Percentiles rank a stretch among this genome's conserved stretches.
These are phyloP conservation scores for Enchytraeus crypticus DNA, from an alignment of 2,888 invertebrate genomes.

Conservation along the genomic window DNA sequence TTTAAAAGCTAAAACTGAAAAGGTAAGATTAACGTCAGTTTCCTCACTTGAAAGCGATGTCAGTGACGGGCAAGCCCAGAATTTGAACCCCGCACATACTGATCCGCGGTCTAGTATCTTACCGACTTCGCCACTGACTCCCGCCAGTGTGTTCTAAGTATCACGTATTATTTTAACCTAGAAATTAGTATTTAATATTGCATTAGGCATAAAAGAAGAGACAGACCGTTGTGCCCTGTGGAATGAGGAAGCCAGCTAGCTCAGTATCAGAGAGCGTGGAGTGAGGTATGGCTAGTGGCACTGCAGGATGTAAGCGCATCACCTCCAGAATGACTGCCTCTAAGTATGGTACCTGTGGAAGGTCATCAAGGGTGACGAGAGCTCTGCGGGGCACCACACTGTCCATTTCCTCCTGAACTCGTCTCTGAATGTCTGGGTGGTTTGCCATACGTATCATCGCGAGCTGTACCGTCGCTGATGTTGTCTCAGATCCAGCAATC, in stretches of 20 bases:
- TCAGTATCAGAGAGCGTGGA: conserved; percentile 28
- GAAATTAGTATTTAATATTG: too few species aligned
- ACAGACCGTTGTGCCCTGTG: conserved; percentile 31
- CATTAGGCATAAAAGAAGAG: too few species aligned
- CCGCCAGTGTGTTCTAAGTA: too few species aligned
- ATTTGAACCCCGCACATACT: too few species aligned
- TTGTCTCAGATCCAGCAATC: conserved; percentile 39
- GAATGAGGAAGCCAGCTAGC: conserved; percentile 29
- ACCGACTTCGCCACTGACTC: too few species aligned
- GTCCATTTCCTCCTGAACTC: conserved; percentile 35
- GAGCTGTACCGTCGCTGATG: conserved; percentile 38
- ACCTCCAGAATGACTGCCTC: conserved; percentile 36
- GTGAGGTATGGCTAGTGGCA: conserved; percentile 39
- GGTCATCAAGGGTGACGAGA: conserved; percentile 24
- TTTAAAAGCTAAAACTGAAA: too few species aligned
- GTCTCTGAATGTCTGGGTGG: conserved; percentile 34
- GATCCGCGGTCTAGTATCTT: too few species aligned
- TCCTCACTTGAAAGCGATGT: too few species aligned
- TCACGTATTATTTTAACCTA: too few species aligned
- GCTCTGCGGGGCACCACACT: too few species aligned
- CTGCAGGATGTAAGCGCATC: conserved; percentile 34
- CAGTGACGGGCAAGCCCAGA: too few species aligned
- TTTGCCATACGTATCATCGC: conserved; percentile 35
- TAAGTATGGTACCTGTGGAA: conserved; percentile 30
- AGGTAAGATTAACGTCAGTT: too few species aligned